Base-by-base conservation (phyloP, 2,888 invertebrate species). In the Diarsia brunnea region DNA sequence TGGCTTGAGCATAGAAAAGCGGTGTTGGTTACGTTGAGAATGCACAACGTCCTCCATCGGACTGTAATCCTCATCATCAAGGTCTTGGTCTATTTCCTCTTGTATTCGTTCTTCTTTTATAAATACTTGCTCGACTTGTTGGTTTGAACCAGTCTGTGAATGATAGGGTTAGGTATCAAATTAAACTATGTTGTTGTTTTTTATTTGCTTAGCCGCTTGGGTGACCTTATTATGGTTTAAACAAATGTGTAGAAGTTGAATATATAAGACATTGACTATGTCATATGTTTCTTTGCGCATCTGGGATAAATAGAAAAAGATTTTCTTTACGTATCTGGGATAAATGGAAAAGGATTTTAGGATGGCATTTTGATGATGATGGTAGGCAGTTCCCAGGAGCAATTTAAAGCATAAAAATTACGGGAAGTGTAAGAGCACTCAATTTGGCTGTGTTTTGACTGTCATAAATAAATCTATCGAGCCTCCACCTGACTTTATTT, bases 1-100 rank as follows among this genome's bases (percentile, higher is more conserved):
- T 2, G 90, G 89, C 49, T 84, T 85, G 43, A 89, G 72, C 87
- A 88, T 89, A 24, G 86, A 64, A 53, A 84, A 81, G 43, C 89
- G 82, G 16, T 77, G 75, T 60, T 45, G 78, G 7, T 76, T 75
- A 43, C 24, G 47, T 45, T 31, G 8, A 19, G 64, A 53, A 0
- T 65, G 43, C 11, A 66, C 43, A 11, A 43, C 27, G 1, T 80
- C 60, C 0, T 81, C 73, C 14, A 70, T 58, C 0, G 76, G 81
- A 27, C 55, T 31, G 7, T 75, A 75, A 27, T 85, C 80, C 1
- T 71, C 58, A 2, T 85, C 75, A n/a, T n/a, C 68, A 19, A 63
- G 12, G 1, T 75, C 63, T 21, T 53, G 21, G 7, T 60, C 53
- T 12, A 24, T 45, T n/a, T 58, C 38, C 0, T 68, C 74, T 38